Evolutionary conservation across 1,140 invertebrate genomes (phyloP).

Genomic region (Diuraphis noxia): DNA sequence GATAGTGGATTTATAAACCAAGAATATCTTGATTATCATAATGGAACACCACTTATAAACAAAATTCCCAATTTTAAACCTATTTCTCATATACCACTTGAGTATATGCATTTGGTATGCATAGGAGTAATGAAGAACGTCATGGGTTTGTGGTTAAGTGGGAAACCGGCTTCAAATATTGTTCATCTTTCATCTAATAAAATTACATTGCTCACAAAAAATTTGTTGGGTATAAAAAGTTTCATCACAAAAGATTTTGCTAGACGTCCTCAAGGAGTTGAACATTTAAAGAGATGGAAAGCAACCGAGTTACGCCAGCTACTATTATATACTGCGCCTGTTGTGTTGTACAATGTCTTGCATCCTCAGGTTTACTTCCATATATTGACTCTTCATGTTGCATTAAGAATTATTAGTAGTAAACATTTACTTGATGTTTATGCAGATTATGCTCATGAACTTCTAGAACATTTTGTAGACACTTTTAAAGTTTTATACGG

Average conservation of each 20-base stretch:
- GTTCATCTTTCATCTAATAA: constrained; percentile 53
- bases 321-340: constrained; percentile 60
- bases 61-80: constrained; percentile 52
- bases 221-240: constrained; percentile 29
- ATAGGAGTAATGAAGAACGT: constrained; percentile 60
- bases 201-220: background rate
- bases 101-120: constrained; percentile 58
- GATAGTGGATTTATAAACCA: constrained; percentile 56
- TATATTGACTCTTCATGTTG: background rate
- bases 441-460: background rate
- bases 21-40: constrained; percentile 59
- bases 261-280: constrained; percentile 56
- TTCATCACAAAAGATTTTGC: constrained; percentile 57
- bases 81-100: constrained; percentile 59
- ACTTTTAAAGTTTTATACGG: constrained; percentile 52
- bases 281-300: constrained; percentile 57
- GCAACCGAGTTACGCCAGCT: constrained; percentile 60
- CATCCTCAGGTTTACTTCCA: background rate
- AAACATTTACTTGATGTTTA: background rate
- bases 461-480: background rate
- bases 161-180: constrained; percentile 8
- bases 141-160: constrained; percentile 57
- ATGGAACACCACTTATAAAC: constrained; percentile 56
- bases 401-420: constrained; percentile 28
- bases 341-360: constrained; percentile 57